Evolutionary conservation across 2,113 vertebrate species (phyloP).

Genomic region (Etia nguti): DNA sequence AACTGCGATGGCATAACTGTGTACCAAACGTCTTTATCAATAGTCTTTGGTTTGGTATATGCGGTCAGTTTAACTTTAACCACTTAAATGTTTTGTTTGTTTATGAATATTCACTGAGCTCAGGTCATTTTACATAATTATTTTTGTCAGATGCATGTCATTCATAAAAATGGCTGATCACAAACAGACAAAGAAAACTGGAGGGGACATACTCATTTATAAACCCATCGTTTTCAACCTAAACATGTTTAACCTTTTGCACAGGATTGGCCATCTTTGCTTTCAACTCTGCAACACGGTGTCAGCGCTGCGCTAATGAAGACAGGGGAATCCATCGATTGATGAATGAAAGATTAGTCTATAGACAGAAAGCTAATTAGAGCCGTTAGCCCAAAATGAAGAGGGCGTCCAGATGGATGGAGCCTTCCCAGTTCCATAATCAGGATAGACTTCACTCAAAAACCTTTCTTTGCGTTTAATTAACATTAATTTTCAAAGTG

Average conservation of each 20-base stretch:
- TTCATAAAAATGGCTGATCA: not conserved
- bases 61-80: not conserved
- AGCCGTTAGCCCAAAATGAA: slow-evolving; percentile 51
- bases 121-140: not conserved
- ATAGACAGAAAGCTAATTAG: slow-evolving; percentile 69
- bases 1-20: not conserved
- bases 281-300: slow-evolving; percentile 31
- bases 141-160: not conserved
- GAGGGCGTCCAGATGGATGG: slow-evolving; percentile 54
- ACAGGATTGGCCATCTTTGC: slow-evolving; percentile 42
- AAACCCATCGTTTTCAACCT: slow-evolving; percentile 18
- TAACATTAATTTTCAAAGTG: slow-evolving; percentile 14
- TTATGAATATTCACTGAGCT: not conserved
- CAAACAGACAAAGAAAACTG: not conserved
- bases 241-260: slow-evolving; percentile 70
- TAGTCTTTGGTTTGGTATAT: not conserved
- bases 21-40: not conserved
- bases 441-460: slow-evolving; percentile 57
- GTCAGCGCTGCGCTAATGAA: slow-evolving; percentile 55
- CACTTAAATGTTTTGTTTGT: not conserved
- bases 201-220: slow-evolving; percentile 41
- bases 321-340: slow-evolving; percentile 71
- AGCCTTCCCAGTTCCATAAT: slow-evolving; percentile 40
- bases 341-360: slow-evolving; percentile 73
- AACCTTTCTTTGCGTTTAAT: not conserved